Evolutionary conservation across 2,797 vertebrate genomes (phyloP).

Genomic region (Mycteria americana): DNA sequence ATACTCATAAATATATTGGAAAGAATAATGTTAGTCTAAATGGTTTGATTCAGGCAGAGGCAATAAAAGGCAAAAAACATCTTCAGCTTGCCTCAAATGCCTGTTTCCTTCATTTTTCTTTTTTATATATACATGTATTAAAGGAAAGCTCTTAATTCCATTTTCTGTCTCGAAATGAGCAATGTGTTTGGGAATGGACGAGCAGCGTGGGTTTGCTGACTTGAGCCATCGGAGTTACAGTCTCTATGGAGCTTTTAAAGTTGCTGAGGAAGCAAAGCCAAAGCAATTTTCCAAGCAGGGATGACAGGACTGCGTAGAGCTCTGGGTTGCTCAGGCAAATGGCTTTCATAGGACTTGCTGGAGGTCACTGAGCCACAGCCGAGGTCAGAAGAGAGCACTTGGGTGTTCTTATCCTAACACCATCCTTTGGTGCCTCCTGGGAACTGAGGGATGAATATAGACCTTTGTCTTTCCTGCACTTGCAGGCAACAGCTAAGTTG

Average conservation of each 20-base stretch:
- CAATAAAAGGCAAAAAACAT: background rate
- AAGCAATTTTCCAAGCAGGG: constrained; percentile 1
- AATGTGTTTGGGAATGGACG: background rate
- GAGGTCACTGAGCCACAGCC: background rate
- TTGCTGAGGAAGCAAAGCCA: constrained; percentile 34
- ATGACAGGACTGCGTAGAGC: background rate
- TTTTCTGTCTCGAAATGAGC: constrained; percentile 13
- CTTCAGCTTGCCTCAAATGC: background rate
- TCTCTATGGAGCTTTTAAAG: background rate
- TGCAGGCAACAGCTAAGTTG: background rate
- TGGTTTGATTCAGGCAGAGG: background rate
- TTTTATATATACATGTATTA: background rate
- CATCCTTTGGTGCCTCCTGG: background rate
- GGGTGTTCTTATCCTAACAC: background rate
- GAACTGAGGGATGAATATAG: background rate
- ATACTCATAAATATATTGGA: constrained; percentile 20
- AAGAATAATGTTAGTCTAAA: constrained; percentile 20
- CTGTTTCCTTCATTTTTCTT: background rate
- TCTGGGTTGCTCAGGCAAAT: background rate
- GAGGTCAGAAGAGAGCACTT: background rate
- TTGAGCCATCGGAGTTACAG: background rate
- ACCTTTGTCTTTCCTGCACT: background rate
- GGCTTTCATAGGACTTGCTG: background rate
- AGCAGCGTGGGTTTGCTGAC: background rate
- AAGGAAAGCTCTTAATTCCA: background rate